Evolutionary conservation across 2,888 invertebrate genomes (phyloP), one percentile per base, ranked within the genome.

Genomic region (Scelioninae gen. 1): DNA sequence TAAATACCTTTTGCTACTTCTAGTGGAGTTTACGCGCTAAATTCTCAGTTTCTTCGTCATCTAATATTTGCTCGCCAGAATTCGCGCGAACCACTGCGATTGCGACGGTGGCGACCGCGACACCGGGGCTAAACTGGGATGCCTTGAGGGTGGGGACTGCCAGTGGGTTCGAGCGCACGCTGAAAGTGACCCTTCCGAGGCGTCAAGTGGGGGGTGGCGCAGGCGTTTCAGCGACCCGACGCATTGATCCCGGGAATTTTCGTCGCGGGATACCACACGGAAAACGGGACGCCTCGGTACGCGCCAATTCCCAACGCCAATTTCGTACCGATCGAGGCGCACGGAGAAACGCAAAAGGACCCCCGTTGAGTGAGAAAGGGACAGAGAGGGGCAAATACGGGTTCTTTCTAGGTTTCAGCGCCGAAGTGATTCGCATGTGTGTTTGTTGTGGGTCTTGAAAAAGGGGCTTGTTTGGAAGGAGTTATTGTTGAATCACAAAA

Each of bases 161-260:
- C n/a, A 78, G 78, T 74, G 62, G 65, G 63, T 76, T 74, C 49
- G 47, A 74, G 83, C 79, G 78, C 83, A 83, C 79, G 79, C 75
- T 79, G 83, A 83, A 81, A 83, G 79, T 74, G 78, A 83, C 83
- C 83, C 83, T 79, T 83, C 74, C 75, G 69, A 75, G 74, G 75
- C 75, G 78, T 69, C 63, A 68, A 75, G 78, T 83, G 84, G 83
- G 81, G 84, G 93, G 92, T 90, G 93, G 94, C 85, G 94, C 94
- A 84, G 93, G 94, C 90, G 94, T 94, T 90, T 94, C 94, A 82
- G 93, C 93, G 91, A 94, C 94, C 88, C 92, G 88, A 89, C 92
- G 91, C 92, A 92, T 92, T 91, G 92, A 92, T 92, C 92, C 91
- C 91, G 90, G 91, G 91, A 91, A 92, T 79, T 91, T 91, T 91